Conservation (phyloP, 2,797 vertebrate genomes). For the Tokudaia muenninki region DNA sequence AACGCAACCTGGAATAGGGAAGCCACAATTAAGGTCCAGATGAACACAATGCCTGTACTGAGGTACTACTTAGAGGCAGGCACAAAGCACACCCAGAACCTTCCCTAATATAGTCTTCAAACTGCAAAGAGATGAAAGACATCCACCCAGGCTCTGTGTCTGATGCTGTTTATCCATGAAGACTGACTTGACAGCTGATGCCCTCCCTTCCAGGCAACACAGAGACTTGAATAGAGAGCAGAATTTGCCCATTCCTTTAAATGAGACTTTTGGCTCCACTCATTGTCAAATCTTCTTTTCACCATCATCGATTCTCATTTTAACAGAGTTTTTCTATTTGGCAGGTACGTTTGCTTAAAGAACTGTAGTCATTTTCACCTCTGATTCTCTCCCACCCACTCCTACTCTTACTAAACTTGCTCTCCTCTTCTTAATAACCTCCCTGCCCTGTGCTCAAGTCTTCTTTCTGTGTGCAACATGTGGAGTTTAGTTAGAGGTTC, state of each 20-base stretch:
- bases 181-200: rapidly evolving
- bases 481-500: not conserved
- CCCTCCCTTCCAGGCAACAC: not conserved
- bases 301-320: constrained; percentile 65
- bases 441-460: not conserved
- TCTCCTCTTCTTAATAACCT: not conserved
- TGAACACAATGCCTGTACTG: not conserved
- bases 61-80: no score
- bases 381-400: not conserved
- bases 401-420: not conserved
- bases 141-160: rapidly evolving
- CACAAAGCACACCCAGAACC: not conserved
- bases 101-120: not conserved
- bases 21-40: rapidly evolving
- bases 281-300: constrained; percentile 71
- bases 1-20: rapidly evolving
- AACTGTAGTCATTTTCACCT: not conserved
- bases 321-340: not conserved
- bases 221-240: rapidly evolving
- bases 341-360: not conserved
- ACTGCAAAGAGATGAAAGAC: not conserved
- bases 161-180: not conserved
- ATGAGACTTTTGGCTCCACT: constrained; percentile 56
- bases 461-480: not conserved
- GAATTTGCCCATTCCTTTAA: rapidly evolving